Base-by-base conservation (phyloP, 2,113 vertebrate genomes). In the Hirundichthys speculiger region DNA sequence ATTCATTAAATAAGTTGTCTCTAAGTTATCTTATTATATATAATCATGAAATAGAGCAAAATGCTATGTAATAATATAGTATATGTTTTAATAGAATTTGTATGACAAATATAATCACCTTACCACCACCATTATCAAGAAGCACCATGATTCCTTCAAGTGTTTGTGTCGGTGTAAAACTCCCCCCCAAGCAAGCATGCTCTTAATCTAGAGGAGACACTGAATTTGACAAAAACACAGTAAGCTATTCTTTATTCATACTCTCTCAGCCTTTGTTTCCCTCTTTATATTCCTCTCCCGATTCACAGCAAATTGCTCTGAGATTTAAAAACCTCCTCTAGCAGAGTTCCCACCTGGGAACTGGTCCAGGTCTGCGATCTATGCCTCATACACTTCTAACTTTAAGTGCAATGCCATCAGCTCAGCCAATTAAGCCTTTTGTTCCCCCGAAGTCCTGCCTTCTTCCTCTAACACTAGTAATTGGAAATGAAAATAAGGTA, bases 241-340 rank as follows among this genome's bases (percentile, higher is more conserved):
- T 58, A 70, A 79, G 73, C 69, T 70, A 72, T 83, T 67, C 64
- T 77, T 88, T 86, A 87, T 86, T 72, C 64, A 19, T 41, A 21
- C 46, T 24, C 52, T 20, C 7, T 53, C 43, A 41, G 63, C 57
- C 60, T 55, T 56, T 42, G 40, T 16, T 13, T 24, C 59, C 51
- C 41, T 77, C 56, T 84, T 77, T 81, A 69, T 82, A 80, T 84
- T 83, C 68, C 58, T 78, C 61, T 79, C 82, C 84, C 72, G 50
- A 79, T 87, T 89, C 84, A 67, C 83, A 86, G 86, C 80, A 92
- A 92, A 93, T 93, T 93, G 93, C 89, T 92, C 74, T 84, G 88
- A 91, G 90, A 91, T 84, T 88, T 88, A 61, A 69, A 86, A 89
- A 84, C 83, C 81, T 81, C 87, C 83, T 84, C 75, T 55, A 73